Evolutionary conservation across 2,113 vertebrate genomes (phyloP), one percentile per base, ranked within the genome.

Genomic region (Gymnobelideus leadbeateri): DNA sequence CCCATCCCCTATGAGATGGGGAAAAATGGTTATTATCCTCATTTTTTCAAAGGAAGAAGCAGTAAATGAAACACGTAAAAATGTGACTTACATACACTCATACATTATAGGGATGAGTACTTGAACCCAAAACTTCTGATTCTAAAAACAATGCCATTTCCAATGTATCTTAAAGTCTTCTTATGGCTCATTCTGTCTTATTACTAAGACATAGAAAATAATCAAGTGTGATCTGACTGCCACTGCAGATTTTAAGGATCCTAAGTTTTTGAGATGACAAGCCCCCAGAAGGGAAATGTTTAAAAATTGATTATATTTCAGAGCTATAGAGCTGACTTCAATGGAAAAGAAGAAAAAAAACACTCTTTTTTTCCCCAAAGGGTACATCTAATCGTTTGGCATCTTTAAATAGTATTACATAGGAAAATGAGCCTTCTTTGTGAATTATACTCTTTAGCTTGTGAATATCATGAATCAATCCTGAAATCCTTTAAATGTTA

Each of bases 321-420:
- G 96, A 97, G 96, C 96, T 96, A 95, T 95, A 97, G 98, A 95
- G 91, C 94, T 97, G 95, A 97, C 94, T 97, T 97, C 93, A 97
- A 14, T 95, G 89, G 95, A 96, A 16, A 95, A 90, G 54, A 49
- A 77, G 95, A 19, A 19, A 23, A 43, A 37, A n/a, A 37, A 19
- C 14, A 68, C 11, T 11, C 31, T 37, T 3, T 21, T 37, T 97
- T 97, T 94, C 98, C 98, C 94, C 50, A n/a, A 91, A 97, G 8
- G 53, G 92, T 90, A 96, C 95, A 98, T 97, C 31, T 25, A 96
- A 26, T 96, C 97, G 90, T 96, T 96, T 96, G 91, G 84, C 97
- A 98, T 96, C 91, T 98, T 95, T 97, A 89, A 46, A 96, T 91
- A 95, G 4, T 90, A 96, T 96, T 94, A 91, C 51, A n/a, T 54